A percentile compares a stretch with the other conserved stretches of the same genome.
Conservation (phyloP, 2,113 vertebrate genomes). For the Furnarius figulus region DNA sequence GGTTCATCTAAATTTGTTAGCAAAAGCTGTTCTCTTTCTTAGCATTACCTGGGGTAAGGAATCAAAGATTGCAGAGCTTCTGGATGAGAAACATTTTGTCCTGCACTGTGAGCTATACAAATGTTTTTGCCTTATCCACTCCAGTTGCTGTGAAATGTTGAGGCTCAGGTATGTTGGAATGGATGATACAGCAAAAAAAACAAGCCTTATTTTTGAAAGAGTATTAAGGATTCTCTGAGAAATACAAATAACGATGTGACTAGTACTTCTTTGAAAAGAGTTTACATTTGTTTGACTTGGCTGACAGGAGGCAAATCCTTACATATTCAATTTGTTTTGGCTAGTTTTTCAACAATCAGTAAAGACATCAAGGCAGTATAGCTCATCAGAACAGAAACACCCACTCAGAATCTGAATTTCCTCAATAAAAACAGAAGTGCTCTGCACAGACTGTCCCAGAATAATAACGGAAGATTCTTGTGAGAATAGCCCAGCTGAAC, state of each 20-base stretch:
- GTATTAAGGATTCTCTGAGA: neutral
- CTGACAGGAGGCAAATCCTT: neutral
- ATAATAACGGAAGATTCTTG: neutral
- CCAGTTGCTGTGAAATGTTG: neutral
- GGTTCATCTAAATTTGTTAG: neutral
- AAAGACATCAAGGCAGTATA: neutral
- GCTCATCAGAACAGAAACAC: neutral
- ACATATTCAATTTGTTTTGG: accelerated
- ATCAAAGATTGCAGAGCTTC: neutral
- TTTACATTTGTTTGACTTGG: neutral
- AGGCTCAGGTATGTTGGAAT: neutral
- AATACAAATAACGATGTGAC: neutral
- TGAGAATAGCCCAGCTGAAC: neutral
- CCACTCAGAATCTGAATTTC: neutral
- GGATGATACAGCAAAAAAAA: neutral
- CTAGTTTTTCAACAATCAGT: neutral
- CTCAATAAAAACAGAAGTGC: neutral
- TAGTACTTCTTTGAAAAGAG: neutral
- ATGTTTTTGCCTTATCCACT: accelerated
- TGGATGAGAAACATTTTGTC: neutral
- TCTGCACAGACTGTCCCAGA: neutral
- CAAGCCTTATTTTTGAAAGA: neutral
- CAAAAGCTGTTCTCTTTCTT: neutral
- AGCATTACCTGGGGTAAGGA: neutral
- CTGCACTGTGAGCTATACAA: neutral